phyloP scores from a whole-genome alignment of 2,113 vertebrate genomes.

The Bettongia penicillata region DNA sequence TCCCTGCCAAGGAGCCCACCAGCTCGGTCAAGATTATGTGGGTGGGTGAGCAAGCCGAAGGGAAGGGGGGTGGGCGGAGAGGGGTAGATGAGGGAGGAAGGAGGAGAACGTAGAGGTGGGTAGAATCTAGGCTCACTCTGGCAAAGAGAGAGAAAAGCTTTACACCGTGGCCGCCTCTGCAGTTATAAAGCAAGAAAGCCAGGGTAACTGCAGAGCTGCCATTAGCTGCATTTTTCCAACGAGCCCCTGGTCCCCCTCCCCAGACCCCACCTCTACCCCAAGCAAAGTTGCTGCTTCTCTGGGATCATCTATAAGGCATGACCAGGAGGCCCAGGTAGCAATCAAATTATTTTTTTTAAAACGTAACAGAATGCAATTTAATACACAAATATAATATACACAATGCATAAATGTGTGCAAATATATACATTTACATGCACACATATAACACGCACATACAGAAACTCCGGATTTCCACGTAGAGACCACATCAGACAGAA shows the following conservation, averaged over 20 bases:
- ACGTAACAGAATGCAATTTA: not conserved
- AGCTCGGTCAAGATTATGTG: slow-evolving; percentile 32
- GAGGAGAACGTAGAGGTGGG: not conserved
- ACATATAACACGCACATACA: not conserved
- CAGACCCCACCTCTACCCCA: not conserved
- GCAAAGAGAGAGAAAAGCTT: slow-evolving; percentile 33
- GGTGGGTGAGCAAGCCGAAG: slow-evolving; percentile 10
- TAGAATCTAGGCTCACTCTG: not conserved
- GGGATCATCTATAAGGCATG: not conserved
- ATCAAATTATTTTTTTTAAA: not conserved
- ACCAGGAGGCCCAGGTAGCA: slow-evolving; percentile 1
- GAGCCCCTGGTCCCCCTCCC: not conserved
- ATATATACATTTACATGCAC: not conserved
- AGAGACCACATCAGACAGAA: slow-evolving; percentile 50
- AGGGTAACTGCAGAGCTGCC: slow-evolving; percentile 85
- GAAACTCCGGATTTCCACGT: slow-evolving; percentile 31
- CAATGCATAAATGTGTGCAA: not conserved
- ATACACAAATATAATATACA: not conserved
- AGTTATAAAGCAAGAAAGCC: slow-evolving; percentile 69
- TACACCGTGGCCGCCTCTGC: slow-evolving; percentile 71
- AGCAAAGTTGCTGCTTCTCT: slow-evolving; percentile 48
- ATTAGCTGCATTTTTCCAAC: slow-evolving; percentile 60
- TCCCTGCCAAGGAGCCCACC: not conserved
- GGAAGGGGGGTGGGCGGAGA: not conserved
- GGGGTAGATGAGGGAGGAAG: not conserved